phyloP scores from a whole-genome alignment of 2,113 vertebrate genomes.

The Cheirogaleus medius region DNA sequence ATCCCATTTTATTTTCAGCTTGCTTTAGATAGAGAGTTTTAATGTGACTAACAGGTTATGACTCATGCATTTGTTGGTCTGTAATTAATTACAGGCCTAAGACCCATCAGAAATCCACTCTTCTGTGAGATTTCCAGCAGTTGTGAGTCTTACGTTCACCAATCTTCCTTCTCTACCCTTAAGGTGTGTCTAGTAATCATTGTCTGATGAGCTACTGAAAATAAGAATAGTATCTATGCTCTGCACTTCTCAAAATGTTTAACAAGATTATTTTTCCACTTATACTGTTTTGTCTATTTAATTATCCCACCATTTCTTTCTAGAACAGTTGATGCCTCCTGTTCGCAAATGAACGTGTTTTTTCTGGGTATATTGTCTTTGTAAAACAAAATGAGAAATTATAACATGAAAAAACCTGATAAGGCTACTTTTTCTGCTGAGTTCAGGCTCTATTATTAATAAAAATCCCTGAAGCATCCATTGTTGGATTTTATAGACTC shows the following conservation, averaged over 20 bases:
- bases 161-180: neutral
- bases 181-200: neutral
- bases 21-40: constrained; percentile 46
- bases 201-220: neutral
- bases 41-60: constrained; percentile 70
- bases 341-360: constrained; percentile 13
- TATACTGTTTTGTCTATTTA: neutral
- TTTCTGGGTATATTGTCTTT: neutral
- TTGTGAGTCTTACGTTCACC: neutral
- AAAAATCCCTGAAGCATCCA: constrained; percentile 19
- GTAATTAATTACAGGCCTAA: constrained; percentile 65
- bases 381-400: constrained; percentile 50
- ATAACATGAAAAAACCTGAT: constrained; percentile 17
- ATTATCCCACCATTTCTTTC: neutral
- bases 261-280: neutral
- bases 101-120: constrained; percentile 51
- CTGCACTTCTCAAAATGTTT: neutral
- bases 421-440: constrained; percentile 51
- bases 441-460: neutral
- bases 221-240: neutral
- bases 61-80: constrained; percentile 62
- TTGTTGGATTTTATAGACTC: constrained; percentile 17
- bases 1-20: constrained; percentile 62
- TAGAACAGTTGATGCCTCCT: neutral
- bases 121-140: constrained; percentile 3